Percentiles rank a stretch among this genome's conserved stretches.
phyloP scores from a whole-genome alignment of 2,797 vertebrate species.

The Falco concolor region DNA sequence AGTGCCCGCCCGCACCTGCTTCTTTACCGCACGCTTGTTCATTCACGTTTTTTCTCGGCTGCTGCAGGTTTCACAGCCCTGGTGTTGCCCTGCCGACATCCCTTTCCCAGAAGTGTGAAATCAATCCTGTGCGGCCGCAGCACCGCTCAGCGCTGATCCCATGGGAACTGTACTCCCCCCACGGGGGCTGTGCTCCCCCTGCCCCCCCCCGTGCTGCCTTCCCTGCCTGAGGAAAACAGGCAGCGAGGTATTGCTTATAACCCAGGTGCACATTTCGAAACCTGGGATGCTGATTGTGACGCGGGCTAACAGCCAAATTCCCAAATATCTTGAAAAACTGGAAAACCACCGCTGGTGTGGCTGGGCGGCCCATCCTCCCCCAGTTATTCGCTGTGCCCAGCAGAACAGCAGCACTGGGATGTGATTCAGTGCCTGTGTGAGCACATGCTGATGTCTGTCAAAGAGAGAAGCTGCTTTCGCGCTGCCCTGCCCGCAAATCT shows the following conservation, averaged over 20 bases:
- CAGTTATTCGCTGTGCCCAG: background rate
- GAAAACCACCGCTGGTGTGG: rapidly evolving
- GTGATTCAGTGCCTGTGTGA: background rate
- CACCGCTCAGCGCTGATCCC: background rate
- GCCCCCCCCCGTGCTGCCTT: background rate
- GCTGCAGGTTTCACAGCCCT: background rate
- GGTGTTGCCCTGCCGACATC: background rate
- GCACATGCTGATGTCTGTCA: constrained; percentile 80
- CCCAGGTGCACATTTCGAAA: background rate
- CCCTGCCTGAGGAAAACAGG: background rate
- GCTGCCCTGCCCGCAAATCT: background rate
- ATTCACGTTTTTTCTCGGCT: background rate
- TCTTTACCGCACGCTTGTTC: background rate
- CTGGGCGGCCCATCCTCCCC: background rate
- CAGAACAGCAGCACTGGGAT: background rate
- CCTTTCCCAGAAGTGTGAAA: constrained; percentile 44
- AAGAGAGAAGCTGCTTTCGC: background rate
- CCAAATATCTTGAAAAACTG: background rate
- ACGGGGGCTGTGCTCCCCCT: background rate
- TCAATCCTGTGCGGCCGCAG: background rate
- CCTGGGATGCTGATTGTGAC: rapidly evolving
- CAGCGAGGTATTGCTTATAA: background rate
- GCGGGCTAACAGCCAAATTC: background rate
- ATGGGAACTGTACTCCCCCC: background rate
- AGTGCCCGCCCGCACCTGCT: background rate